These are phyloP conservation scores for Rhincodon typus DNA, from an alignment of 2,797 vertebrate genomes.

Conservation along the genomic window DNA sequence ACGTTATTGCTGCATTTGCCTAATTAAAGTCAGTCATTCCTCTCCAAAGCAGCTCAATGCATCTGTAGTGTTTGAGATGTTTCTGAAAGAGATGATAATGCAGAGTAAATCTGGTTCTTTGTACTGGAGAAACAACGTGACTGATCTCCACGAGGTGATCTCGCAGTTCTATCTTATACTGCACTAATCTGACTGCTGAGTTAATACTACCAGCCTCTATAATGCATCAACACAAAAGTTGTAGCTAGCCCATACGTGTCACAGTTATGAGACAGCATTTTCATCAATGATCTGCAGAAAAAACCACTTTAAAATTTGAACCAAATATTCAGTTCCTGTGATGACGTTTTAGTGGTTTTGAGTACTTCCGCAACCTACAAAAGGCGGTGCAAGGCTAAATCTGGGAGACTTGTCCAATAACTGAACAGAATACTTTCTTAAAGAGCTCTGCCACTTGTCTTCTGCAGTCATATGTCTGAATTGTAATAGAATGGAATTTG, in stretches of 20 bases:
- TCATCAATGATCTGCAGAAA: conserved; percentile 23
- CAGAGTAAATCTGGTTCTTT: background rate
- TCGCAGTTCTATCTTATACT: background rate
- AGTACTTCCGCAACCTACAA: conserved; percentile 8
- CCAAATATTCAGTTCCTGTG: conserved; percentile 26
- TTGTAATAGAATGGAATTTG: conserved; percentile 27
- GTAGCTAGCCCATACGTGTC: background rate
- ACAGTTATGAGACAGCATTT: background rate
- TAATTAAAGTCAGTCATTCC: background rate
- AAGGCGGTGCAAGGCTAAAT: background rate
- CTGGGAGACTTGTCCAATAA: conserved; percentile 5
- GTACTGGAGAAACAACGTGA: background rate
- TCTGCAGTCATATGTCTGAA: background rate
- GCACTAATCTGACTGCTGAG: background rate
- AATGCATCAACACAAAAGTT: background rate
- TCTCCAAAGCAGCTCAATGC: background rate
- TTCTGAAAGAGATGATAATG: background rate
- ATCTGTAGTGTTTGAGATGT: background rate
- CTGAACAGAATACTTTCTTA: conserved; percentile 23
- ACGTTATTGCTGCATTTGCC: background rate
- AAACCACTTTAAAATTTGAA: background rate
- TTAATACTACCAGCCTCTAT: background rate
- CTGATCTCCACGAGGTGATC: background rate
- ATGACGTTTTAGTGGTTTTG: conserved; percentile 8
- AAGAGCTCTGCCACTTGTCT: conserved; percentile 4